phyloP scores from a whole-genome alignment of 2,797 vertebrate genomes.

The Xiphorhynchus erythropygius region DNA sequence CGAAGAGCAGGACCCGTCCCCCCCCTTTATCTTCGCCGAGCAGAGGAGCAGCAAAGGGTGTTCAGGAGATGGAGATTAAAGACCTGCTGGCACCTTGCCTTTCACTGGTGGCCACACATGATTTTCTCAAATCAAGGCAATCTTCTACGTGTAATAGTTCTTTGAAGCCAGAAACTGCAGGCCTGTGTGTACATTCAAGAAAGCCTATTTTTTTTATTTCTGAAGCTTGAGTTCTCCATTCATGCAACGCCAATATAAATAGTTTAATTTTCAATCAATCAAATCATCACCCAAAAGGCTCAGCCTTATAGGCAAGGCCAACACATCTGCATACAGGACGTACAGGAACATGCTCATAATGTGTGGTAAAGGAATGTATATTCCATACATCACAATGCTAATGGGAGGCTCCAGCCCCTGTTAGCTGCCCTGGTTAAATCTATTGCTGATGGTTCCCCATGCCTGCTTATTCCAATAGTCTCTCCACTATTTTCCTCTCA shows the following conservation, averaged over 20 bases:
- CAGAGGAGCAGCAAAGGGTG: too few species aligned
- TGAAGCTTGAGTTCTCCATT: background rate
- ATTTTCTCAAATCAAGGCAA: background rate
- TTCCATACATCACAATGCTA: background rate
- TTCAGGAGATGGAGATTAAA: too few species aligned
- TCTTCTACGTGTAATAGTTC: background rate
- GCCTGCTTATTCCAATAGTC: background rate
- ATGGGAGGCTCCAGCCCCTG: background rate
- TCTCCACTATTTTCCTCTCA: background rate
- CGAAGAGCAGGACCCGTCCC: too few species aligned
- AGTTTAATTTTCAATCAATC: background rate
- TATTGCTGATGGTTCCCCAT: background rate
- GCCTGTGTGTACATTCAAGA: background rate
- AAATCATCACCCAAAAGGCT: background rate
- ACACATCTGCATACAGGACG: background rate
- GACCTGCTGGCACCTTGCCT: too few species aligned
- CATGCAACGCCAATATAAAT: background rate
- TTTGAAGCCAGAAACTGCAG: background rate
- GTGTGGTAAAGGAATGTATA: background rate
- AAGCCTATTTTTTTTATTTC: background rate
- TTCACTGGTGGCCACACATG: too few species aligned
- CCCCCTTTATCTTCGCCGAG: too few species aligned
- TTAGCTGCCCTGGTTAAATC: background rate
- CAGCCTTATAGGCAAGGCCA: background rate
- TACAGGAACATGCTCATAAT: background rate